Evolutionary conservation across 2,113 vertebrate genomes (phyloP).

Genomic region (Tursiops truncatus): DNA sequence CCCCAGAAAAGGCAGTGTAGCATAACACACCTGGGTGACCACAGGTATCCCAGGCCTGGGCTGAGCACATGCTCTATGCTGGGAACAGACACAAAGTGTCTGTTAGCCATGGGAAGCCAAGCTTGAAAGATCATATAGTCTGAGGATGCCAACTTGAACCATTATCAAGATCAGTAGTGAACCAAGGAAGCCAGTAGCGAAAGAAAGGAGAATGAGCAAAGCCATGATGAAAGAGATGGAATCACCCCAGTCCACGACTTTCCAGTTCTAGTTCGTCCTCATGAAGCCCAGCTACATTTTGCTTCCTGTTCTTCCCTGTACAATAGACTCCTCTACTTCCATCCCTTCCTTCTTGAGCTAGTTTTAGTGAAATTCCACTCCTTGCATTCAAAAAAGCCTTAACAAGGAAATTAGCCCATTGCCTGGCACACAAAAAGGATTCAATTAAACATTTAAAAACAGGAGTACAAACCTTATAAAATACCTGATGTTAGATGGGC

Average conservation of each 20-base stretch:
- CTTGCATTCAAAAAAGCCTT: slow-evolving; percentile 10
- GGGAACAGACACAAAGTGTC: neutral
- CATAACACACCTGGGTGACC: neutral
- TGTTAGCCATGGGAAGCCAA: neutral
- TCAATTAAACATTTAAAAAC: slow-evolving; percentile 13
- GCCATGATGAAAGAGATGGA: neutral
- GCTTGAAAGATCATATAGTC: neutral
- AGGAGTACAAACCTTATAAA: slow-evolving; percentile 33
- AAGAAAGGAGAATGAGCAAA: neutral
- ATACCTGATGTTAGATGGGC: neutral
- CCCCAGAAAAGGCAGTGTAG: neutral
- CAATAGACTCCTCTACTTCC: neutral
- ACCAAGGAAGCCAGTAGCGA: neutral
- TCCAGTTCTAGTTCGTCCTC: neutral
- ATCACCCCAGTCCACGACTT: neutral
- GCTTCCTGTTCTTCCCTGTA: slow-evolving; percentile 11
- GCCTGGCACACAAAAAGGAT: neutral
- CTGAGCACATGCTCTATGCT: neutral
- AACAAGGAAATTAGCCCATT: neutral
- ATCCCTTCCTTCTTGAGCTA: neutral
- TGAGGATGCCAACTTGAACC: neutral
- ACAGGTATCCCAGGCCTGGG: neutral
- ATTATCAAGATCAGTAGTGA: neutral
- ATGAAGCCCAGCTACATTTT: neutral
- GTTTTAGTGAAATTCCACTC: slow-evolving; percentile 8